These are phyloP conservation scores for Caenorhabditis sulstoni DNA, from an alignment of 2,888 invertebrate genomes.

Conservation along the genomic window DNA sequence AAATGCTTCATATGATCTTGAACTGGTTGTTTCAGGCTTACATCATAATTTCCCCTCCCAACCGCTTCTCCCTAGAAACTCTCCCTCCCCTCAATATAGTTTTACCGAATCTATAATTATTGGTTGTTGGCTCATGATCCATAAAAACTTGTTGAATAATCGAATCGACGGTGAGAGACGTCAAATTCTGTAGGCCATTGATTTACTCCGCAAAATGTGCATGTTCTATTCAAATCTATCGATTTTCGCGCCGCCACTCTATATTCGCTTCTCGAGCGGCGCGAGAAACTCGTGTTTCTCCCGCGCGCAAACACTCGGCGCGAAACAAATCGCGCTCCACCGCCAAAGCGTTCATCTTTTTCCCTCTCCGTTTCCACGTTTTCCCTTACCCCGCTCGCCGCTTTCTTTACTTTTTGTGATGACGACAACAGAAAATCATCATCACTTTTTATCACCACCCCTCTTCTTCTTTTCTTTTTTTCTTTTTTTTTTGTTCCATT, in stretches of 20 bases:
- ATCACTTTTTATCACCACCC: not conserved
- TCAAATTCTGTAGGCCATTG: no score
- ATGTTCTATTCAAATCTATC: no score
- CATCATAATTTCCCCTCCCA: conserved; percentile 21
- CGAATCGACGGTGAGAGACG: no score
- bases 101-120: conserved; percentile 3
- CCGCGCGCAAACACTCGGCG: no score
- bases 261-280: not conserved
- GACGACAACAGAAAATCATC: not conserved
- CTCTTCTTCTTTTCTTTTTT: not conserved
- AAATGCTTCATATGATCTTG: conserved; percentile 48
- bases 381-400: not conserved
- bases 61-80: not conserved
- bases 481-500: not conserved
- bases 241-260: not conserved
- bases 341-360: conserved; percentile 27
- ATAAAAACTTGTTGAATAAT: no score
- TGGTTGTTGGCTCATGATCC: no score
- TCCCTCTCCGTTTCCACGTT: not conserved
- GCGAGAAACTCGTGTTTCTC: no score
- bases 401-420: conserved; percentile 5
- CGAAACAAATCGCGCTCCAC: conserved; percentile 22
- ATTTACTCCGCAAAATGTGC: no score
- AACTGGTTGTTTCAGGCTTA: conserved; percentile 32
- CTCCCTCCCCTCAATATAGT: conserved; percentile 1